These are phyloP conservation scores for Acanthaster planci DNA, from an alignment of 35 echinoderm and acorn worm species.

Conservation along the genomic window DNA sequence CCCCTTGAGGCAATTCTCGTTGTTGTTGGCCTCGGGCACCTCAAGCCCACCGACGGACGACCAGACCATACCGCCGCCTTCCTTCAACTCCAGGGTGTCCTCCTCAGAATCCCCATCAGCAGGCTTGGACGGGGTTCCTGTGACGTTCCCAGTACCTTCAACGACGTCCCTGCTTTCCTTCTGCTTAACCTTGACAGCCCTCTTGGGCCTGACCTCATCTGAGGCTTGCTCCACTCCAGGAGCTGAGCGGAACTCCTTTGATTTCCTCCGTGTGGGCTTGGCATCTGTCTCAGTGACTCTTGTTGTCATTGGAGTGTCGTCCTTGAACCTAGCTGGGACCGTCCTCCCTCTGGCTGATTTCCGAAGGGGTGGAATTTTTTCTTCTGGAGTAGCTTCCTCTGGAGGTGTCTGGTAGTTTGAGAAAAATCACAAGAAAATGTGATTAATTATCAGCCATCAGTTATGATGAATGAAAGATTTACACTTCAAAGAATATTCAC, in stretches of 20 bases:
- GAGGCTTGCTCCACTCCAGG: background rate
- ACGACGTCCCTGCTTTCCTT: background rate
- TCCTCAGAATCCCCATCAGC: slow-evolving; percentile 32
- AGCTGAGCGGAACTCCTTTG: background rate
- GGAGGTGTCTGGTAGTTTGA: background rate
- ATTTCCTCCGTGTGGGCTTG: slow-evolving; percentile 7
- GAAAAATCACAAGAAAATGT: background rate
- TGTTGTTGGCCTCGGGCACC: background rate
- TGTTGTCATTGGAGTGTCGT: too few species aligned
- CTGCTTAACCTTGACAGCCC: background rate
- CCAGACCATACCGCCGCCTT: background rate
- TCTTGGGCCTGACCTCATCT: background rate
- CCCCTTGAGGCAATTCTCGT: background rate
- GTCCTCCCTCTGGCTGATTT: background rate
- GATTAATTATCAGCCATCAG: too few species aligned
- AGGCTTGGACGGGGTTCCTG: background rate
- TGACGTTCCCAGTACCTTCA: background rate
- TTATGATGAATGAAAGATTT: too few species aligned
- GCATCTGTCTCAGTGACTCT: background rate
- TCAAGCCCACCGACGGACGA: background rate
- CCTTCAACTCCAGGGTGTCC: background rate
- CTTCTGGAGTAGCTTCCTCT: background rate
- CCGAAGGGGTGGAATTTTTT: background rate
- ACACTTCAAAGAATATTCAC: too few species aligned
- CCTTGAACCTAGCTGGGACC: background rate